Evolutionary conservation across 1,140 invertebrate genomes (phyloP).

Genomic region (Apocrypta bakeri): DNA sequence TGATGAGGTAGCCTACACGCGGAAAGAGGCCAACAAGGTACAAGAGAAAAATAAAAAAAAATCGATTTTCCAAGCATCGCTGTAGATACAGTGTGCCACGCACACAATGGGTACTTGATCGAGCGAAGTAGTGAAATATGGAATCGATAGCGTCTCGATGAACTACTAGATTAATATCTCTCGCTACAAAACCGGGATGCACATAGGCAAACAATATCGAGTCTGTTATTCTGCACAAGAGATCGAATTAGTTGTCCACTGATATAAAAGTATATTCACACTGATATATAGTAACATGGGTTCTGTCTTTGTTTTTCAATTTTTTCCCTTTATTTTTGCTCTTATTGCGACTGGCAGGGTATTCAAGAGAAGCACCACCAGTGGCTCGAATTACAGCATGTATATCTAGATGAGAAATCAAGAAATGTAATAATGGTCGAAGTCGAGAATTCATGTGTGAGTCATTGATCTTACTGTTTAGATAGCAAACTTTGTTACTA

Average conservation of each 20-base stretch:
- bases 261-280: background rate
- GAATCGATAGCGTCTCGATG: constrained; percentile 58
- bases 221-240: background rate
- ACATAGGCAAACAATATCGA: constrained; percentile 17
- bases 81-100: background rate
- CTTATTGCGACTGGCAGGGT: background rate
- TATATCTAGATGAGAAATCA: constrained; percentile 1
- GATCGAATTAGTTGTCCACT: background rate
- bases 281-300: background rate
- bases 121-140: constrained; percentile 56
- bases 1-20: constrained; percentile 12
- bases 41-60: background rate
- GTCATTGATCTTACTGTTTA: background rate
- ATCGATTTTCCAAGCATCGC: background rate
- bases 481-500: background rate
- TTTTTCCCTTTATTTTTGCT: background rate
- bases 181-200: background rate
- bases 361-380: background rate
- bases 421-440: background rate
- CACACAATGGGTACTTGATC: background rate
- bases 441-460: background rate
- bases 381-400: background rate
- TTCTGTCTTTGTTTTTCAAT: background rate
- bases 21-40: background rate
- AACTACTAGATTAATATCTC: constrained; percentile 14